Conservation (phyloP, 2,888 invertebrate genomes). For the Azorinus chamasolen region DNA sequence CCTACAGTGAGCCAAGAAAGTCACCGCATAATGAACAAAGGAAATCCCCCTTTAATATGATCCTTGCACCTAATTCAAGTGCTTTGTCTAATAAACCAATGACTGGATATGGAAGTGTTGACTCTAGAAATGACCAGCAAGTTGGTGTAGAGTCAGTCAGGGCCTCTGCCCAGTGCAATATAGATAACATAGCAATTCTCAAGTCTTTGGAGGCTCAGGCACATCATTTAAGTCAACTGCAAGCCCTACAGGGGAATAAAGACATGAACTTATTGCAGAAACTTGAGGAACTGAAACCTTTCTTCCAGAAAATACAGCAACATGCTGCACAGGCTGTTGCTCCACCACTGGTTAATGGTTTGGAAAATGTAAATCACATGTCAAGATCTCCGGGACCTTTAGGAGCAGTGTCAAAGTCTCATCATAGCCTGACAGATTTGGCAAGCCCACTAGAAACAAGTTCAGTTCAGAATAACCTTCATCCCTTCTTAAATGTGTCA, state of each 20-base stretch:
- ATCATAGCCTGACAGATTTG: constrained; percentile 15
- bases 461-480: constrained; percentile 46
- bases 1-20: constrained; percentile 41
- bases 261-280: constrained; percentile 55
- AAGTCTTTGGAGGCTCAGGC: constrained; percentile 57
- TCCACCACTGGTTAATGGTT: constrained; percentile 45
- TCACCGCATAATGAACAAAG: constrained; percentile 51
- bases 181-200: constrained; percentile 51
- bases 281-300: constrained; percentile 51
- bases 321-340: constrained; percentile 30
- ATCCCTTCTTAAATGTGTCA: constrained; percentile 38
- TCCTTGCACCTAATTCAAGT: constrained; percentile 33
- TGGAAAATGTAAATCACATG: constrained; percentile 45
- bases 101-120: constrained; percentile 1
- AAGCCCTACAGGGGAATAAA: constrained; percentile 42
- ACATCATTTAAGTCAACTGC: constrained; percentile 33
- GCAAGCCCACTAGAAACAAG: constrained; percentile 38
- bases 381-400: constrained; percentile 48
- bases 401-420: constrained; percentile 24
- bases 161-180: constrained; percentile 61
- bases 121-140: constrained; percentile 11
- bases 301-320: constrained; percentile 61
- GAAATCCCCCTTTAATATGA: constrained; percentile 51
- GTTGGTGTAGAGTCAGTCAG: constrained; percentile 34
- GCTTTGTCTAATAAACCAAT: constrained; percentile 10